Conservation (phyloP, 1,140 invertebrate species). For the Holotrichia oblita region DNA sequence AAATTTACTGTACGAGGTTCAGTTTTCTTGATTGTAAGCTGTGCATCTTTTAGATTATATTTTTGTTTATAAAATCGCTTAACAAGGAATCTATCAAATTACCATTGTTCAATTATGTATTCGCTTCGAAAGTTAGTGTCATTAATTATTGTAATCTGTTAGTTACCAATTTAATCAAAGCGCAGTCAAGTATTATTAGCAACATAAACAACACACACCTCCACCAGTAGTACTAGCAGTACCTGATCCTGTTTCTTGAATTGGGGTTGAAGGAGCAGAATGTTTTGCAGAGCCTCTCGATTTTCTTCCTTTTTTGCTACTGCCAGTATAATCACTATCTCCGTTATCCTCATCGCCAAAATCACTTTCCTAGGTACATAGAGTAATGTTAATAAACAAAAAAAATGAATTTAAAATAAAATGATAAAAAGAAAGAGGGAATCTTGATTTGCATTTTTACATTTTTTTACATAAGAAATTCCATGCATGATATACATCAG, state of each 20-base stretch:
- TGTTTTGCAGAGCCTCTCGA: conserved; percentile 62
- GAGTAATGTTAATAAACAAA: not conserved
- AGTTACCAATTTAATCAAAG: not conserved
- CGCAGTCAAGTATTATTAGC: not conserved
- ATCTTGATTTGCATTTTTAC: too few species aligned
- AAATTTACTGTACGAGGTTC: too few species aligned
- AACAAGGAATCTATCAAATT: too few species aligned
- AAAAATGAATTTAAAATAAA: not conserved
- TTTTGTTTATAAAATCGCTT: too few species aligned
- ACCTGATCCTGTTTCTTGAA: conserved; percentile 61
- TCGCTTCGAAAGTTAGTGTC: too few species aligned
- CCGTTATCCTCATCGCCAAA: conserved; percentile 78
- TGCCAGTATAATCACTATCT: conserved; percentile 74
- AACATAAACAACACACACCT: conserved; percentile 42
- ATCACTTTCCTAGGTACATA: conserved; percentile 75
- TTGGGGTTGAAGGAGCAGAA: conserved; percentile 62
- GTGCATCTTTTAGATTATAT: too few species aligned
- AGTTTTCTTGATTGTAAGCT: too few species aligned
- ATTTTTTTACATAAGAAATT: too few species aligned
- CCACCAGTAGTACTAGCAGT: conserved; percentile 49
- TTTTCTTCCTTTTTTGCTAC: conserved; percentile 68
- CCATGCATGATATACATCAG: too few species aligned
- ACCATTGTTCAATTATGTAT: too few species aligned
- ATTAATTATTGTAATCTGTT: not conserved
- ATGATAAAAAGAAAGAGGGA: not conserved